Percentiles rank a stretch among this genome's conserved stretches.
Evolutionary conservation across 2,888 invertebrate species (phyloP).

Genomic region (Spodoptera exigua): DNA sequence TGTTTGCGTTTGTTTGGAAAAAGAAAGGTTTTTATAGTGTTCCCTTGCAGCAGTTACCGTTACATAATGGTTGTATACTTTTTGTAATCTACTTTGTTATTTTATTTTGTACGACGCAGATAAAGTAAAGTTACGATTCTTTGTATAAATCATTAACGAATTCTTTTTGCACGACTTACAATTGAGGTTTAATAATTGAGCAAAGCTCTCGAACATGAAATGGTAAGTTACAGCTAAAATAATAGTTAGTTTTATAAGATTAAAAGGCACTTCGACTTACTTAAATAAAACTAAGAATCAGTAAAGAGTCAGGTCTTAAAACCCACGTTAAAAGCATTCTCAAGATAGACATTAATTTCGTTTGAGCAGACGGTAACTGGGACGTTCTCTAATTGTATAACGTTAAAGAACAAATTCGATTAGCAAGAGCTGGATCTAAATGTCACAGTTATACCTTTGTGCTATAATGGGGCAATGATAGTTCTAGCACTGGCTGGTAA

Average conservation of each 20-base stretch:
- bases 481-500: neutral
- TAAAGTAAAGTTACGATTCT: too few relatives aligned
- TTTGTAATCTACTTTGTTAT: constrained; percentile 1
- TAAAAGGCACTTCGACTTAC: neutral
- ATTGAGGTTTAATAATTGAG: too few relatives aligned
- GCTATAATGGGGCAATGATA: constrained; percentile 7
- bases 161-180: too few relatives aligned
- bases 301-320: too few relatives aligned
- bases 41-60: neutral
- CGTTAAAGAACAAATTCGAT: neutral
- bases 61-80: too few relatives aligned
- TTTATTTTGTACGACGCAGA: too few relatives aligned
- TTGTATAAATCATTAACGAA: too few relatives aligned
- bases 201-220: too few relatives aligned
- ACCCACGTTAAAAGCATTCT: constrained; percentile 6
- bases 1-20: constrained; percentile 16
- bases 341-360: constrained; percentile 9
- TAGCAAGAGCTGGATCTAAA: neutral
- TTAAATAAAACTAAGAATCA: neutral
- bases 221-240: too few relatives aligned
- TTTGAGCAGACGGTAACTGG: constrained; percentile 12
- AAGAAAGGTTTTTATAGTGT: constrained; percentile 18
- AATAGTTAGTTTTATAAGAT: too few relatives aligned
- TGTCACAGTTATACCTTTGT: neutral
- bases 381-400: constrained; percentile 9